Percentiles rank a stretch among this genome's conserved stretches.
These are phyloP conservation scores for Lucifuga dentata DNA, from an alignment of 2,113 vertebrate species.

Conservation along the genomic window DNA sequence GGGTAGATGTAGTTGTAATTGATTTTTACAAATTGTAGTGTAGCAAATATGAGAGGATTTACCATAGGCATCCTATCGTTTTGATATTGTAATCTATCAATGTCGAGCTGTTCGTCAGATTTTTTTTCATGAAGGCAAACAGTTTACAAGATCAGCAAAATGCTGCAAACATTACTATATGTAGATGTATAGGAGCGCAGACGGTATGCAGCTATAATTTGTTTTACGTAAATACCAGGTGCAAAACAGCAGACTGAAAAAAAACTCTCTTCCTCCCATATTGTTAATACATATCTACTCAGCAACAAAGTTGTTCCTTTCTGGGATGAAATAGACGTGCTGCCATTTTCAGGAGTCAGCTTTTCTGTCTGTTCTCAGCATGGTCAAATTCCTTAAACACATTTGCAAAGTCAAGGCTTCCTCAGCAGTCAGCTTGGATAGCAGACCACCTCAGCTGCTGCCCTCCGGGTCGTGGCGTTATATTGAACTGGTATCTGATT, in stretches of 20 bases:
- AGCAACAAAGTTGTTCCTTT: slow-evolving; percentile 64
- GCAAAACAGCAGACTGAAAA: slow-evolving; percentile 11
- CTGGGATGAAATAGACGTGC: slow-evolving; percentile 50
- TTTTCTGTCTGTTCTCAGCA: slow-evolving; percentile 63
- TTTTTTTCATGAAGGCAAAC: slow-evolving; percentile 41
- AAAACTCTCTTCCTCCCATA: slow-evolving; percentile 18
- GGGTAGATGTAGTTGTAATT: slow-evolving; percentile 59
- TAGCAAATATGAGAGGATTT: slow-evolving; percentile 31
- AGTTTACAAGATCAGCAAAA: slow-evolving; percentile 58
- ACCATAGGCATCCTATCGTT: slow-evolving; percentile 30
- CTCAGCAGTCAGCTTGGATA: slow-evolving; percentile 69
- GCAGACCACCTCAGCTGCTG: slow-evolving; percentile 64
- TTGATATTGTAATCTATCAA: slow-evolving; percentile 57
- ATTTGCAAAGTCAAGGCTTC: slow-evolving; percentile 71
- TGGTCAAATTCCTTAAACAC: slow-evolving; percentile 70
- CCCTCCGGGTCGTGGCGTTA: slow-evolving; percentile 50
- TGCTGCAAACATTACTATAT: slow-evolving; percentile 14
- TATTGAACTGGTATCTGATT: slow-evolving; percentile 82
- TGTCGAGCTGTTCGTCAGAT: slow-evolving; percentile 22
- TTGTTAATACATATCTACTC: slow-evolving; percentile 62
- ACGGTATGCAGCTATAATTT: slow-evolving; percentile 43
- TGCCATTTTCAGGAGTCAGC: slow-evolving; percentile 69
- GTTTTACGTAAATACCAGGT: slow-evolving; percentile 48
- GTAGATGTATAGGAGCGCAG: slow-evolving; percentile 18
- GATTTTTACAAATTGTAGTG: slow-evolving; percentile 65